These are phyloP conservation scores for Motacilla alba DNA, from an alignment of 2,113 vertebrate genomes.

Conservation along the genomic window DNA sequence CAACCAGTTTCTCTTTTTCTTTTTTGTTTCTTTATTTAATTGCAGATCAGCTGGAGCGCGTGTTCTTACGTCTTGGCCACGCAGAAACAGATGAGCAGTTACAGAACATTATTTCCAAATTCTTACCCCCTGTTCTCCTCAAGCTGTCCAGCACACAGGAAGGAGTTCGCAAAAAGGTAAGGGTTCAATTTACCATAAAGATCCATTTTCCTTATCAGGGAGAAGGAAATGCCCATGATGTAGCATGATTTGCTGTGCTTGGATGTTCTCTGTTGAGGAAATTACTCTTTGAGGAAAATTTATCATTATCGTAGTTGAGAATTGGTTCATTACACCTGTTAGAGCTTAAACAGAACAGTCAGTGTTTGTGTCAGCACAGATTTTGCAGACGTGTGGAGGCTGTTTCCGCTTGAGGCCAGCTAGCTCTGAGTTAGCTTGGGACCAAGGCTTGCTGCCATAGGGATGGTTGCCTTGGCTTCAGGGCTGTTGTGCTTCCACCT, in stretches of 20 bases:
- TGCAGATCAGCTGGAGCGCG: constrained; percentile 95
- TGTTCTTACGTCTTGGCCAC: constrained; percentile 96
- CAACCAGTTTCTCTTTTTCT: background rate
- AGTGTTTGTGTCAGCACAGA: background rate
- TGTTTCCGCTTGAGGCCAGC: background rate
- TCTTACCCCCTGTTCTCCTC: constrained; percentile 94
- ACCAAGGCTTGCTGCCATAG: background rate
- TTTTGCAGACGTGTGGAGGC: background rate
- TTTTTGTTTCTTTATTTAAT: background rate
- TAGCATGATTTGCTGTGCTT: background rate
- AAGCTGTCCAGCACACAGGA: constrained; percentile 97
- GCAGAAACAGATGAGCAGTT: constrained; percentile 97
- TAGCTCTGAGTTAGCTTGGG: background rate
- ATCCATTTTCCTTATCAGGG: background rate
- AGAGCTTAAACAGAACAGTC: background rate
- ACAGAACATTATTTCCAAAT: constrained; percentile 98
- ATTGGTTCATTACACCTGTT: background rate
- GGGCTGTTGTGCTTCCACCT: background rate
- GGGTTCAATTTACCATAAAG: background rate
- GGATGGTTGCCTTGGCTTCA: background rate
- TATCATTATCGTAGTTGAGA: background rate
- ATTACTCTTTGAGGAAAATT: background rate
- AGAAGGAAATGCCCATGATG: background rate
- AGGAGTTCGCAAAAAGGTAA: constrained; percentile 97
- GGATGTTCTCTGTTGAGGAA: background rate